phyloP scores from a whole-genome alignment of 2,113 vertebrate genomes.

The Rhipidura dahli region DNA sequence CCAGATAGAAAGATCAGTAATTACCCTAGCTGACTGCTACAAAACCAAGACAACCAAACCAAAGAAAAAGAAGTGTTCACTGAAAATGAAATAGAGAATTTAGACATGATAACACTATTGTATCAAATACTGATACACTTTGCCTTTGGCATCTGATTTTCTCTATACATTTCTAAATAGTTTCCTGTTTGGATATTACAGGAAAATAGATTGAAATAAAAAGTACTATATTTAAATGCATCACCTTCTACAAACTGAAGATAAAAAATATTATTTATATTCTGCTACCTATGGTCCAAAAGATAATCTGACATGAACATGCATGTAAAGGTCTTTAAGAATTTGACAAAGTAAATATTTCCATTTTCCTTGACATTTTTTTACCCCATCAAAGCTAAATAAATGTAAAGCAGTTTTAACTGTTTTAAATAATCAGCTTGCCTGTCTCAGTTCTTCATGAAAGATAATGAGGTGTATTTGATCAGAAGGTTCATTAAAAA shows the following conservation, averaged over 20 bases:
- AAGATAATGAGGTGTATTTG: constrained; percentile 44
- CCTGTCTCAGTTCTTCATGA: constrained; percentile 19
- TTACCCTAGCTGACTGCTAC: not conserved
- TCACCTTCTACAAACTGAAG: not conserved
- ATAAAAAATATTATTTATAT: not conserved
- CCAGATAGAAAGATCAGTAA: not conserved
- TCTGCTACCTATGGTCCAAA: not conserved
- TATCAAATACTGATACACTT: not conserved
- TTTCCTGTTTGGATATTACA: not conserved
- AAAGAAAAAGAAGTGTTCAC: not conserved
- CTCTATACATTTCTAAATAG: not conserved
- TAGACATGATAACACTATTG: not conserved
- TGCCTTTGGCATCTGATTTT: not conserved
- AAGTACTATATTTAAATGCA: not conserved
- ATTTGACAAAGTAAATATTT: constrained; percentile 13
- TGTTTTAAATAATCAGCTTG: constrained; percentile 14
- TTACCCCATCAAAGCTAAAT: constrained; percentile 6
- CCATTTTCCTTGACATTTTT: not conserved
- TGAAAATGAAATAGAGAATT: not conserved
- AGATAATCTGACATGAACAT: not conserved
- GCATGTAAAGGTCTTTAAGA: not conserved
- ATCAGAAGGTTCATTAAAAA: constrained; percentile 57
- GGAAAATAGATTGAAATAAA: not conserved
- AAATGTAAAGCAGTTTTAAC: constrained; percentile 7
- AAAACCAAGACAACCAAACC: not conserved